phyloP scores from a whole-genome alignment of 2,888 invertebrate genomes.

The Drosophila borealis region DNA sequence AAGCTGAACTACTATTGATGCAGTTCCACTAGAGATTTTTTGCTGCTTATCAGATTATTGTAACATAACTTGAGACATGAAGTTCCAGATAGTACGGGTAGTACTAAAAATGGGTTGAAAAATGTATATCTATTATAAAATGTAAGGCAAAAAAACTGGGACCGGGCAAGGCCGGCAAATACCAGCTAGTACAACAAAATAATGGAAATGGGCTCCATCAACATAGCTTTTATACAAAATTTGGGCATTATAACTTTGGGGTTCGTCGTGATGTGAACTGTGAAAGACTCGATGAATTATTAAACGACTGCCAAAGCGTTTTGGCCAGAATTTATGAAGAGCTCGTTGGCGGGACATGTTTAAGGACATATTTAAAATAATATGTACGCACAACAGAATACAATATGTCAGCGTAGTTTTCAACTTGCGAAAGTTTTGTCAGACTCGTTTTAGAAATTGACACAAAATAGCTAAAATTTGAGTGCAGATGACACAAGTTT shows the following conservation, averaged over 20 bases:
- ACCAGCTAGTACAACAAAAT: no score
- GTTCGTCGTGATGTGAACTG: conserved; percentile 1
- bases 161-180: no score
- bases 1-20: no score
- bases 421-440: conserved; percentile 20
- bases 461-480: conserved; percentile 23
- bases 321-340: neutral
- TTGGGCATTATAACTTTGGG: neutral
- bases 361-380: conserved; percentile 6
- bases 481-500: conserved; percentile 18
- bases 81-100: no score
- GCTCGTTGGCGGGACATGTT: conserved; percentile 1
- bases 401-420: conserved; percentile 25
- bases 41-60: no score
- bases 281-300: conserved; percentile 3
- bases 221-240: no score
- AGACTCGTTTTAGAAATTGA: conserved; percentile 21
- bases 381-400: neutral
- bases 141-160: no score
- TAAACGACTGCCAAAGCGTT: conserved; percentile 3
- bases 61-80: no score
- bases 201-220: no score
- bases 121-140: no score
- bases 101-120: no score
- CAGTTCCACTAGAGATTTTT: no score